Evolutionary conservation across 37 sponge, comb jelly and placozoan species (phyloP), one percentile per base, ranked within the genome.

Genomic region (Lycopodina hypogea): DNA sequence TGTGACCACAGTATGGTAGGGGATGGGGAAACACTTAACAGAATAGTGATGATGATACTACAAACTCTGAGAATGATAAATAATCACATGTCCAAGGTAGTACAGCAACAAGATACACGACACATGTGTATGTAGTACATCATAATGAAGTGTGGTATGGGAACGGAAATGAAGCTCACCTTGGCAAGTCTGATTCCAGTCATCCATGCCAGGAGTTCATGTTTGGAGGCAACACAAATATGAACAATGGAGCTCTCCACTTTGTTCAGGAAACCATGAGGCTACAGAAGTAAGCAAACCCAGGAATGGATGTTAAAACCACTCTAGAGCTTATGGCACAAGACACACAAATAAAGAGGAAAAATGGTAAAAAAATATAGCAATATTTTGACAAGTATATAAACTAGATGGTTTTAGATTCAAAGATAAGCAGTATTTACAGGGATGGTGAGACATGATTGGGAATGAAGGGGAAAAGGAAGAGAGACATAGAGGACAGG

Each of bases 111-210:
- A n/a, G n/a, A n/a, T n/a, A n/a, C n/a, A n/a, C n/a, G n/a, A n/a
- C n/a, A n/a, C n/a, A 57, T 6, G n/a, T n/a, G n/a, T n/a, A n/a
- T n/a, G n/a, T n/a, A n/a, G n/a, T n/a, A n/a, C n/a, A n/a, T n/a
- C n/a, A n/a, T n/a, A n/a, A n/a, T n/a, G n/a, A n/a, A n/a, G n/a
- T n/a, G n/a, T n/a, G n/a, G n/a, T n/a, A n/a, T n/a, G n/a, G n/a
- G n/a, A n/a, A n/a, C n/a, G 55, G 12, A 17, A 60, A 60, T 28
- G 48, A 9, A 45, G 48, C 64, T 62, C 38, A 90, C 90, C 86
- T 85, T 93, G 51, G 93, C 89, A 8, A 93, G 78, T 60, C 83
- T 59, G 53, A 93, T 82, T 9, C 83, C 85, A 48, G 93, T 84
- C 42, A 75, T 69, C 93, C 93, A 93, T 24, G 77, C 70, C 3